A percentile compares a stretch with the other conserved stretches of the same genome.
Conservation (phyloP, 2,113 vertebrate genomes). For the Muntiacus reevesi region DNA sequence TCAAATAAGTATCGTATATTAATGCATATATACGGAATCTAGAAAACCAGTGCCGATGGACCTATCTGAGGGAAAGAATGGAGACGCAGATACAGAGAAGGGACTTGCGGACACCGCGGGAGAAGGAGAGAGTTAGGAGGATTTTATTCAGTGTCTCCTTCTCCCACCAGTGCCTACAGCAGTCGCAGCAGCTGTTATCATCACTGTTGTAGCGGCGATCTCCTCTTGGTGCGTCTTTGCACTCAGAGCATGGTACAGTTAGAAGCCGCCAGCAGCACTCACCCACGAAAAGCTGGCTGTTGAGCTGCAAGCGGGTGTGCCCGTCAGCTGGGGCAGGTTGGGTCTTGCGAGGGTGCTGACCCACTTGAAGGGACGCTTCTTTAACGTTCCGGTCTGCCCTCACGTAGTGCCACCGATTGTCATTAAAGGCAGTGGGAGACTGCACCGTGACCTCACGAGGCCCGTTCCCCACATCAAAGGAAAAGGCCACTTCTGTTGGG, state of each 20-base stretch:
- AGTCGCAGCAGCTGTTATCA: neutral
- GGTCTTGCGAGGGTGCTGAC: slow-evolving; percentile 82
- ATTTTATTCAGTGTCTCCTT: neutral
- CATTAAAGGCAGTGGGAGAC: slow-evolving; percentile 83
- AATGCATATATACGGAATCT: neutral
- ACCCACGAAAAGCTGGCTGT: slow-evolving; percentile 96
- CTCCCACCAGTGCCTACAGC: neutral
- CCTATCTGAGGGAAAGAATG: neutral
- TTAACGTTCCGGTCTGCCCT: slow-evolving; percentile 92
- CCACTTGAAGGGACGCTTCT: slow-evolving; percentile 89
- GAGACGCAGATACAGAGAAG: neutral
- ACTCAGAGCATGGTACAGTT: neutral
- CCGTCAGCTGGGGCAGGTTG: slow-evolving; percentile 85
- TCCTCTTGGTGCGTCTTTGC: neutral
- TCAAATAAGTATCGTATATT: neutral
- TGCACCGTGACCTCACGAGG: slow-evolving; percentile 86
- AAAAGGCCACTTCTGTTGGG: slow-evolving; percentile 89
- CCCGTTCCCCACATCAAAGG: slow-evolving; percentile 95
- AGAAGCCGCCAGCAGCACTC: neutral
- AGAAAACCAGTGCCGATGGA: neutral
- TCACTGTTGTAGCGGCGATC: neutral
- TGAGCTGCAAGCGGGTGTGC: slow-evolving; percentile 90
- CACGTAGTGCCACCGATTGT: slow-evolving; percentile 93
- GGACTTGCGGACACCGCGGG: neutral
- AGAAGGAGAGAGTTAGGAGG: neutral